phyloP scores from a whole-genome alignment of 2,888 invertebrate genomes.

The Crocallis elinguaria region DNA sequence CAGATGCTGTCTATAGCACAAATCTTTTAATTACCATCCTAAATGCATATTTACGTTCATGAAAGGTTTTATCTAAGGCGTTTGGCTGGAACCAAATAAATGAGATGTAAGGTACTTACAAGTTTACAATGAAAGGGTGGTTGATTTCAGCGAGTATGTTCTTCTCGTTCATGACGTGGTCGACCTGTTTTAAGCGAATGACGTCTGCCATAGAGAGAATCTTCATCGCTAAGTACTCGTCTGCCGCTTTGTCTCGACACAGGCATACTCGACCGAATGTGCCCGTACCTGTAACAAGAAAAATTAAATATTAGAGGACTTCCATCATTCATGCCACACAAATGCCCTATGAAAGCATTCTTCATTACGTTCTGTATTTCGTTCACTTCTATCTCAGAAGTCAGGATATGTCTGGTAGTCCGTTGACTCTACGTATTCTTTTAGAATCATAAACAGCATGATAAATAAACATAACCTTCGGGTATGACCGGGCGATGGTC shows the following conservation, averaged over 20 bases:
- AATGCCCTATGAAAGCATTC: too few species aligned
- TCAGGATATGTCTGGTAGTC: slow-evolving; percentile 5
- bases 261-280: slow-evolving; percentile 98
- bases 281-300: slow-evolving; percentile 91
- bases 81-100: too few species aligned
- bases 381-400: too few species aligned
- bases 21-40: too few species aligned
- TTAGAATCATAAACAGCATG: slow-evolving; percentile 19
- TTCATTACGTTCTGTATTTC: too few species aligned
- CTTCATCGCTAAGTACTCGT: slow-evolving; percentile 96
- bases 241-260: slow-evolving; percentile 92
- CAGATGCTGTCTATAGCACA: not conserved
- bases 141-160: slow-evolving; percentile 94
- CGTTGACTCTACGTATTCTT: slow-evolving; percentile 14
- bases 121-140: slow-evolving; percentile 97
- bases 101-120: slow-evolving; percentile 64
- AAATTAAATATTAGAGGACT: not conserved
- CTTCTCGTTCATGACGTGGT: slow-evolving; percentile 99
- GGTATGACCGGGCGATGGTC: slow-evolving; percentile 16
- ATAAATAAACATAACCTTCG: slow-evolving; percentile 24
- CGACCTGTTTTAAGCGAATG: slow-evolving; percentile 97
- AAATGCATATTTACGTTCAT: not conserved
- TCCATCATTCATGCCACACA: not conserved
- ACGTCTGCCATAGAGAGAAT: slow-evolving; percentile 97
- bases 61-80: too few species aligned